Percentiles rank a stretch among this genome's conserved stretches.
Evolutionary conservation across 1,140 invertebrate genomes (phyloP).

Genomic region (Neotoxoptera formosana): DNA sequence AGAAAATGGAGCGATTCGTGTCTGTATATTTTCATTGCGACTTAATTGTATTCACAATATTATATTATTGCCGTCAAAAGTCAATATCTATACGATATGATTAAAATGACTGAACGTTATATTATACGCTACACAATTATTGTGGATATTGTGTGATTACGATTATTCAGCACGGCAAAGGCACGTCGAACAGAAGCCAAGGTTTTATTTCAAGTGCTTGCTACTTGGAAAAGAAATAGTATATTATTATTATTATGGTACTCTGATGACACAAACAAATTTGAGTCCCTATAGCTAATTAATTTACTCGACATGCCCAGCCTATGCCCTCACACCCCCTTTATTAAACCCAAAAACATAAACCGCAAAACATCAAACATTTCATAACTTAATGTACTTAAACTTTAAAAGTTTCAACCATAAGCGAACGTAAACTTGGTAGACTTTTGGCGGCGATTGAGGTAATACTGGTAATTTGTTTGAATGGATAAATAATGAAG

Average conservation of each 20-base stretch:
- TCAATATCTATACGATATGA: neutral
- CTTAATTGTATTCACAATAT: neutral
- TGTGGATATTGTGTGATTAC: neutral
- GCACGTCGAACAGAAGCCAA: neutral
- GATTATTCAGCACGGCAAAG: neutral
- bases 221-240: neutral
- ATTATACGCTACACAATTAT: neutral
- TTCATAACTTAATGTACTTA: neutral
- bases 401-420: neutral
- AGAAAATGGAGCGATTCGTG: neutral
- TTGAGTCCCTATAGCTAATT: neutral
- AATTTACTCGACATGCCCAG: neutral
- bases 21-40: neutral
- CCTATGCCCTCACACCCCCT: neutral
- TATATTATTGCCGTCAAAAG: neutral
- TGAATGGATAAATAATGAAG: neutral
- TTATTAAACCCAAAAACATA: neutral
- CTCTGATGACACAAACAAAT: neutral
- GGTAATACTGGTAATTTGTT: neutral
- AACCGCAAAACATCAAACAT: neutral
- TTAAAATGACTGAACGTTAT: neutral
- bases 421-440: neutral
- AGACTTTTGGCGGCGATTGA: neutral
- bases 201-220: neutral
- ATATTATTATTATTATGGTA: no score